These are phyloP conservation scores for Limulus polyphemus DNA, from an alignment of 2,888 invertebrate genomes.

Conservation along the genomic window DNA sequence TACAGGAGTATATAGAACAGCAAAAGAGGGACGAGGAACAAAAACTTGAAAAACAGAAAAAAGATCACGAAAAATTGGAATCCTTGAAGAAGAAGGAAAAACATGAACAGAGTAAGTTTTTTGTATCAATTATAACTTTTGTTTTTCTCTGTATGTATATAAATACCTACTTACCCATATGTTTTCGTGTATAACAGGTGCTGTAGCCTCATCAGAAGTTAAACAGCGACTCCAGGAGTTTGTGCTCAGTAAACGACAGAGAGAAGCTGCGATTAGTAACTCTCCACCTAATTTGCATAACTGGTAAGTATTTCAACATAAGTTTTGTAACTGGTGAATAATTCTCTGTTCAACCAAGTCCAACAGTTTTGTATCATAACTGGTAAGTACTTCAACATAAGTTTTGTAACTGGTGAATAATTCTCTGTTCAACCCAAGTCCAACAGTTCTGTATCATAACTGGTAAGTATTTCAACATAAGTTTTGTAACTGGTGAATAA, in stretches of 20 bases:
- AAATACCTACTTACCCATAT: too few species aligned
- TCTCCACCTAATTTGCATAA: slow-evolving; percentile 59
- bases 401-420: background rate
- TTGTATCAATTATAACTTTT: slow-evolving; percentile 1
- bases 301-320: slow-evolving; percentile 46
- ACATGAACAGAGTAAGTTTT: slow-evolving; percentile 63
- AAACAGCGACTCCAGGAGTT: slow-evolving; percentile 80
- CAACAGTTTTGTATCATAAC: background rate
- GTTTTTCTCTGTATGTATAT: too few species aligned
- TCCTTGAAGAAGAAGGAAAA: slow-evolving; percentile 84
- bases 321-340: slow-evolving; percentile 2
- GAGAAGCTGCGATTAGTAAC: slow-evolving; percentile 49
- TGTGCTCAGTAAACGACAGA: slow-evolving; percentile 59
- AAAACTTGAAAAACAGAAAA: slow-evolving; percentile 51
- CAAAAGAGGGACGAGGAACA: slow-evolving; percentile 60
- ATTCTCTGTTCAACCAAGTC: slow-evolving; percentile 6
- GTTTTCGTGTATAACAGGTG: slow-evolving; percentile 38
- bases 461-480: too few species aligned
- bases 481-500: too few species aligned
- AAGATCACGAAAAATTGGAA: slow-evolving; percentile 53
- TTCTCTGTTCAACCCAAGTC: background rate
- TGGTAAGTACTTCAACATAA: background rate
- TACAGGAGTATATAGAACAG: slow-evolving; percentile 66
- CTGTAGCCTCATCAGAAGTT: slow-evolving; percentile 89
- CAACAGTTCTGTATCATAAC: background rate